Evolutionary conservation across 2,797 vertebrate genomes (phyloP).

Genomic region (Saguinus oedipus): DNA sequence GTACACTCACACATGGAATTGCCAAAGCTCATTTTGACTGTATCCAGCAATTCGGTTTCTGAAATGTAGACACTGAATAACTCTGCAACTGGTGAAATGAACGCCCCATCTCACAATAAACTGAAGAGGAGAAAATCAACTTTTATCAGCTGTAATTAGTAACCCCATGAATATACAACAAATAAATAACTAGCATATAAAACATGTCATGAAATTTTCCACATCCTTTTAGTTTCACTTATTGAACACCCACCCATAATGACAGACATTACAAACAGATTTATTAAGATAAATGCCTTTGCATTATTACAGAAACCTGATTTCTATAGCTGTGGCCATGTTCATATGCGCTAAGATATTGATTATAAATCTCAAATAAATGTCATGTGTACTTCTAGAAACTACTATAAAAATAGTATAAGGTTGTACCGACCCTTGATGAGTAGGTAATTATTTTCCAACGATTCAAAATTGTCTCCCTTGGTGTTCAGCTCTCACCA

Average conservation of each 20-base stretch:
- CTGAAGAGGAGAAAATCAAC: slow-evolving; percentile 72
- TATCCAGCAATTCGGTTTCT: slow-evolving; percentile 80
- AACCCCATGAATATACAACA: slow-evolving; percentile 77
- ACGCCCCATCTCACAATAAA: slow-evolving; percentile 76
- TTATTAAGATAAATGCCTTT: neutral
- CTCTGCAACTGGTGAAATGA: slow-evolving; percentile 48
- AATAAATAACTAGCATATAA: slow-evolving; percentile 63
- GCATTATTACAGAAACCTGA: neutral
- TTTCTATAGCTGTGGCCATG: neutral
- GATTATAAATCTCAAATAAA: neutral
- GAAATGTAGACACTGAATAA: slow-evolving; percentile 74
- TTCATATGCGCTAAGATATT: neutral
- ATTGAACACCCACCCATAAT: neutral
- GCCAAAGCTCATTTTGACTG: slow-evolving; percentile 80
- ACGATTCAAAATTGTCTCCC: neutral
- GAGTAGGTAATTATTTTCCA: slow-evolving; percentile 49
- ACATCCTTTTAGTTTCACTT: neutral
- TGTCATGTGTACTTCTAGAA: neutral
- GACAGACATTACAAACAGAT: neutral
- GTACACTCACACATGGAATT: slow-evolving; percentile 75
- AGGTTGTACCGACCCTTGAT: neutral
- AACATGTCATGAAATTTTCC: neutral
- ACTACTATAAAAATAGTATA: neutral
- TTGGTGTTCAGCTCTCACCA: neutral
- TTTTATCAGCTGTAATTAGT: slow-evolving; percentile 73